Evolutionary conservation across 2,113 vertebrate genomes (phyloP).

Genomic region (Axis porcinus): DNA sequence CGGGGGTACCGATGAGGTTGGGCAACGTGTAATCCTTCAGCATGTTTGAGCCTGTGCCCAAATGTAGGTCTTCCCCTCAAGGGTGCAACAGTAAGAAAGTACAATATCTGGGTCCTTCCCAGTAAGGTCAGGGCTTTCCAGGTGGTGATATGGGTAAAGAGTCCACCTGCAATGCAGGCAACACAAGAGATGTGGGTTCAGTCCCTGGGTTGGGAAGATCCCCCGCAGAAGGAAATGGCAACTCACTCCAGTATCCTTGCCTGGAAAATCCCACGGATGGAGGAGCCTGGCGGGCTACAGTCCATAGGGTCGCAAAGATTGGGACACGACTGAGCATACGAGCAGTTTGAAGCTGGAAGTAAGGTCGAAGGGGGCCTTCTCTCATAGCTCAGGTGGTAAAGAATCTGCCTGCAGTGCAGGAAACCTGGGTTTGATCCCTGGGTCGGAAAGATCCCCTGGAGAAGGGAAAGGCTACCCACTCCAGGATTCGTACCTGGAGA

Average conservation of each 20-base stretch:
- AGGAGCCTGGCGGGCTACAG: neutral
- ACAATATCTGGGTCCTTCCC: neutral
- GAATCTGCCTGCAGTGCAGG: neutral
- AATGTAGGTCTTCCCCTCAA: neutral
- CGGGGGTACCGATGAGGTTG: neutral
- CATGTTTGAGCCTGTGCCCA: neutral
- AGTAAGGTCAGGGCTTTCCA: neutral
- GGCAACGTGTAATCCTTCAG: neutral
- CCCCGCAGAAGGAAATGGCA: neutral
- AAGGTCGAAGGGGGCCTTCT: neutral
- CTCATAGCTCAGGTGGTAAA: neutral
- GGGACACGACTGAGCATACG: neutral
- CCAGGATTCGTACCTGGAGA: neutral
- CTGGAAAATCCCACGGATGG: neutral
- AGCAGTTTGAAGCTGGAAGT: neutral
- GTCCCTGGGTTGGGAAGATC: neutral
- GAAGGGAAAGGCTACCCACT: neutral
- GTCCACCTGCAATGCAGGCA: neutral
- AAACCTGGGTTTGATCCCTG: neutral
- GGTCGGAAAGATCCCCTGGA: neutral
- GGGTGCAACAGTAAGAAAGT: neutral
- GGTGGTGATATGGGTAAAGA: neutral
- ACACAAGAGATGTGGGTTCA: neutral
- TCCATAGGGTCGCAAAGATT: neutral
- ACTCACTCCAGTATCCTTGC: neutral